phyloP scores from a whole-genome alignment of 1,140 invertebrate species.

The Nilaparvata lugens region DNA sequence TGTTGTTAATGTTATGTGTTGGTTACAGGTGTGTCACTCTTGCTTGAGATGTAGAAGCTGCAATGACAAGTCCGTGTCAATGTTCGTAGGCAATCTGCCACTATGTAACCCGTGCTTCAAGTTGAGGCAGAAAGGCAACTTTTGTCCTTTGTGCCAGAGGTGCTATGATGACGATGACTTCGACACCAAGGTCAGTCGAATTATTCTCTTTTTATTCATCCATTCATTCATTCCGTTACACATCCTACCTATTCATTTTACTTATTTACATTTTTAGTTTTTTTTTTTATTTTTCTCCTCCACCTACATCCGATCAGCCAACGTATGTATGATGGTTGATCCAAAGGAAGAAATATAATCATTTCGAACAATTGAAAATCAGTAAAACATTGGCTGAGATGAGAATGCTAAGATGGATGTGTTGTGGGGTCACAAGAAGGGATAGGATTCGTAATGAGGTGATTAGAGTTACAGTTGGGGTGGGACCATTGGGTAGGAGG shows the following conservation, averaged over 20 bases:
- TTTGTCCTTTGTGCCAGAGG: slow-evolving; percentile 83
- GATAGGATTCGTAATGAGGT: too few species aligned
- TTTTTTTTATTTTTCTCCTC: too few species aligned
- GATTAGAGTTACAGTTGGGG: too few species aligned
- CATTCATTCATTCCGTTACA: not conserved
- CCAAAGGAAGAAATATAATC: too few species aligned
- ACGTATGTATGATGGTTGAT: too few species aligned
- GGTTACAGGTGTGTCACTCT: slow-evolving; percentile 66
- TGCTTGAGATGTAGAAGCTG: slow-evolving; percentile 88
- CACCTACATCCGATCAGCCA: too few species aligned
- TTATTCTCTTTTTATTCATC: too few species aligned
- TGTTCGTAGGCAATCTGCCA: slow-evolving; percentile 77
- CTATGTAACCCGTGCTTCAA: slow-evolving; percentile 84
- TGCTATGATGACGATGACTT: slow-evolving; percentile 91
- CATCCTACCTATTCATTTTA: not conserved
- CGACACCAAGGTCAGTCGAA: slow-evolving; percentile 62
- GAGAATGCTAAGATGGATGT: too few species aligned
- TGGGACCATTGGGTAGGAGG: too few species aligned
- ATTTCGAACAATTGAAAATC: too few species aligned
- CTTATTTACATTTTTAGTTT: not conserved
- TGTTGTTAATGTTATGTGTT: slow-evolving; percentile 1
- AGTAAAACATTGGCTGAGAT: too few species aligned
- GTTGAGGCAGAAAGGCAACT: slow-evolving; percentile 80
- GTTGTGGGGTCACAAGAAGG: too few species aligned
- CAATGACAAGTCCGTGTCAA: slow-evolving; percentile 63